Base-by-base conservation (phyloP, 2,113 vertebrate species). In the Caranx ignobilis region DNA sequence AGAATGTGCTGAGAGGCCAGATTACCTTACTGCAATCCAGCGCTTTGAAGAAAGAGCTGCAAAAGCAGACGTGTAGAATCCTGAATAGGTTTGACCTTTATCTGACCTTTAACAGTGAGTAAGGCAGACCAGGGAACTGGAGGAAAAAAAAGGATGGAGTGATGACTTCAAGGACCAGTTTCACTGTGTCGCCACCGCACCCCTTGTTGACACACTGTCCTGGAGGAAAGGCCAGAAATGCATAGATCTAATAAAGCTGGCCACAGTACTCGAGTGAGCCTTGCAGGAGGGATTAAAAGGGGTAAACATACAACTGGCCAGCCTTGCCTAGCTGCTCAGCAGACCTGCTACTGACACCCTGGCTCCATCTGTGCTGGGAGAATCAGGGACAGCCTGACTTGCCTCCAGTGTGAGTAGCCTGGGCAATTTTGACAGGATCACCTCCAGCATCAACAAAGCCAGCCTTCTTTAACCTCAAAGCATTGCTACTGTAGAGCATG, bases 391-490 rank as follows among this genome's bases (percentile, higher is more conserved):
- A 75, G 71, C 37, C 70, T 35, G 62, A 71, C 66, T 78, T 78
- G 77, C 61, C 61, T 66, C 63, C 13, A 43, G 78, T 77, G 21
- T 54, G 75, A 82, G n/a, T 26, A 55, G 60, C 34, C 32, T 2
- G 56, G 61, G 57, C n/a, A 21, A 39, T 89, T 84, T 75, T 79
- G 68, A 77, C 37, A 82, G 81, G 73, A 82, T 85, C 85, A 86
- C 77, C 79, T 84, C 45, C 39, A 75, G 84, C 76, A 65, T 74
- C 86, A 79, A 85, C 87, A 87, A 67, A 87, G 72, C 50, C 7
- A 55, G 65, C 48, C 41, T 35, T 66, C 57, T 72, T 87, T 73
- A 60, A 81, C 52, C 35, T 73, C 41, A 73, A 83, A 69, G 76
- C 80, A 71, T 60, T 15, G 52, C 62, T 16, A 48, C 64, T 52